Conservation (phyloP, 2,888 invertebrate genomes). For the Agriopis aurantiaria region DNA sequence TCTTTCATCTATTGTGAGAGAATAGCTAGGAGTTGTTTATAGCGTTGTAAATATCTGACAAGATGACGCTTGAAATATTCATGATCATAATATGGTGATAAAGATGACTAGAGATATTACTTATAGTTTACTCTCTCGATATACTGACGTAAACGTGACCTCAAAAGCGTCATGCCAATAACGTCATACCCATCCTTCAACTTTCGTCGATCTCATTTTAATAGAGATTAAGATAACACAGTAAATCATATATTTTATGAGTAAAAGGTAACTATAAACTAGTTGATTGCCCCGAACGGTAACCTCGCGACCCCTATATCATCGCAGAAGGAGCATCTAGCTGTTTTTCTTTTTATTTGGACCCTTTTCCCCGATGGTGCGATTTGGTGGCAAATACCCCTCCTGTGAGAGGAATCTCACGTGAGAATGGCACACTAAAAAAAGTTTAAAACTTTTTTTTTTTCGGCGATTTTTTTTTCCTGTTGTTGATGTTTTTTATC, state of each 20-base stretch:
- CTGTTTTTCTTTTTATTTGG: too few species aligned
- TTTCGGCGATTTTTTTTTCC: too few species aligned
- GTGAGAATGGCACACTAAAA: too few species aligned
- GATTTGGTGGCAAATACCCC: too few species aligned
- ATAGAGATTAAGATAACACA: conserved; percentile 30
- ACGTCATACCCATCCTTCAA: conserved; percentile 41
- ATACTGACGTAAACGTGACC: conserved; percentile 32
- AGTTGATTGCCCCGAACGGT: background rate
- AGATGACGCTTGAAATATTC: background rate
- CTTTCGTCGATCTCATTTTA: conserved; percentile 34
- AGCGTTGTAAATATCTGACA: conserved; percentile 12
- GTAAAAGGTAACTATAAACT: background rate
- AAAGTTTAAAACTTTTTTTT: too few species aligned
- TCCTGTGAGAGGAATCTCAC: too few species aligned
- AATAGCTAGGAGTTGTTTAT: conserved; percentile 4
- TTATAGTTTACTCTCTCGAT: conserved; percentile 22
- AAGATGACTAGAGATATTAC: background rate
- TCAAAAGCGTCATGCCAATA: conserved; percentile 33
- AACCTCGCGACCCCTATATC: too few species aligned
- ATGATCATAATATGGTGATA: background rate
- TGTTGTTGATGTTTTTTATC: too few species aligned
- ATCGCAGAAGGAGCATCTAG: too few species aligned
- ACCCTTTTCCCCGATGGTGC: too few species aligned
- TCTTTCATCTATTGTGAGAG: conserved; percentile 13
- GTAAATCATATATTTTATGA: conserved; percentile 12